Evolutionary conservation across 2,113 vertebrate genomes (phyloP).

Genomic region (Fregetta grallaria): DNA sequence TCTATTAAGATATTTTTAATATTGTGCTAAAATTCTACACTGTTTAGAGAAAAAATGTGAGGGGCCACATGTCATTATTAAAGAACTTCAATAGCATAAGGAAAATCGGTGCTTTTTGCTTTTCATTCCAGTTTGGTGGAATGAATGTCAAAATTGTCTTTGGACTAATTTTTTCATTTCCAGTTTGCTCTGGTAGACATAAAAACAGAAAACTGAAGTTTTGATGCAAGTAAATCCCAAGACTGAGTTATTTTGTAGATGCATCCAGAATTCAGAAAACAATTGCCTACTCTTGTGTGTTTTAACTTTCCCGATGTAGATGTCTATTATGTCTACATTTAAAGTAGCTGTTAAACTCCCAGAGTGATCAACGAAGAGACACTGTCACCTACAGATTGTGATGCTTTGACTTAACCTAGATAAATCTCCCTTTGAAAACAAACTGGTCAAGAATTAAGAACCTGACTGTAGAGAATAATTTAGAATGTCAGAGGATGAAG

Average conservation of each 20-base stretch:
- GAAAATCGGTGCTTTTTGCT: background rate
- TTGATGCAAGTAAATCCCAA: background rate
- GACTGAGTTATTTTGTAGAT: background rate
- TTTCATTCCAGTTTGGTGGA: background rate
- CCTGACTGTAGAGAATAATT: background rate
- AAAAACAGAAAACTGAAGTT: background rate
- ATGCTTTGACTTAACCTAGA: background rate
- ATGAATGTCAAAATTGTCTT: background rate
- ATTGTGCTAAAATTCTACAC: background rate
- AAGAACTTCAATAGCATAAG: background rate
- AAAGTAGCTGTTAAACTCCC: background rate
- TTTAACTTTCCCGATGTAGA: background rate
- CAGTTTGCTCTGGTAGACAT: background rate
- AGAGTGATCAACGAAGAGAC: rapidly evolving
- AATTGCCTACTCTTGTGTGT: background rate
- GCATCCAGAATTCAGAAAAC: background rate
- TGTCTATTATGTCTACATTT: background rate
- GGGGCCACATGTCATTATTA: background rate
- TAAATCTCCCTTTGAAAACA: background rate
- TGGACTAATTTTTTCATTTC: background rate
- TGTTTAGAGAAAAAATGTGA: background rate
- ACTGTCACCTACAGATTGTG: background rate
- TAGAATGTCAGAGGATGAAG: background rate
- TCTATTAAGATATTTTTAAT: background rate
- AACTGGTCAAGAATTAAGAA: background rate